A percentile compares a stretch with the other conserved stretches of the same genome.
These are phyloP conservation scores for Danionella cerebrum DNA, from an alignment of 2,113 vertebrate genomes.

Conservation along the genomic window DNA sequence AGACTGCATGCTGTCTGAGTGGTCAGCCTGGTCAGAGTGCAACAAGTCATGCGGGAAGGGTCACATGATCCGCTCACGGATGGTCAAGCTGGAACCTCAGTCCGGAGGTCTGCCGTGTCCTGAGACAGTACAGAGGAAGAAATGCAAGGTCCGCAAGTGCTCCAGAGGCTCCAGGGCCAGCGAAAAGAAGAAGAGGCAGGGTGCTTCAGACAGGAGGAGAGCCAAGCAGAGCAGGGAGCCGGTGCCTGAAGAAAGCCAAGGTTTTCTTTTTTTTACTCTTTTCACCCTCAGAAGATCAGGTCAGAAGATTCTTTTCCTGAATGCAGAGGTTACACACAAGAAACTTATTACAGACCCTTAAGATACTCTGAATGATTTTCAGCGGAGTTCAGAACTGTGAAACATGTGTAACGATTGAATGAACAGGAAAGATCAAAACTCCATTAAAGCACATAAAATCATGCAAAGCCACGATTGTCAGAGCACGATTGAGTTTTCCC, in stretches of 20 bases:
- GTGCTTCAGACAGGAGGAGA: conserved; percentile 16
- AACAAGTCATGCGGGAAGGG: conserved; percentile 93
- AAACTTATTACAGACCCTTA: no score
- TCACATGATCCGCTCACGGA: conserved; percentile 86
- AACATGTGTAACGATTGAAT: no score
- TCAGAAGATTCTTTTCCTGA: neutral
- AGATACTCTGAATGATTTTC: no score
- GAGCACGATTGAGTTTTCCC: no score
- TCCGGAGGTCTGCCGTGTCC: conserved; percentile 82
- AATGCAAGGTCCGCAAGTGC: conserved; percentile 87
- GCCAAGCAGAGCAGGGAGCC: neutral
- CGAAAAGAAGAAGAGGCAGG: conserved; percentile 46
- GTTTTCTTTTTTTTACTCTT: neutral
- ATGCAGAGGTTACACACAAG: neutral
- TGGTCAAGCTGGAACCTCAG: conserved; percentile 85
- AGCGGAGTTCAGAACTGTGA: no score
- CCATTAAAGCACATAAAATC: no score
- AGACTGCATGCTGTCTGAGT: conserved; percentile 85
- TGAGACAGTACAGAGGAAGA: conserved; percentile 85
- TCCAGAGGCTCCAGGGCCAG: conserved; percentile 69
- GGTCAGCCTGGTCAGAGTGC: conserved; percentile 91
- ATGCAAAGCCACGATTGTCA: no score
- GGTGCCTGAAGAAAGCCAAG: conserved; percentile 11
- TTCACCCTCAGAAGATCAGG: no score
- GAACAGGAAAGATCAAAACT: no score